These are phyloP conservation scores for Meloidogyne exigua DNA, from an alignment of 1,140 invertebrate genomes.

Conservation along the genomic window DNA sequence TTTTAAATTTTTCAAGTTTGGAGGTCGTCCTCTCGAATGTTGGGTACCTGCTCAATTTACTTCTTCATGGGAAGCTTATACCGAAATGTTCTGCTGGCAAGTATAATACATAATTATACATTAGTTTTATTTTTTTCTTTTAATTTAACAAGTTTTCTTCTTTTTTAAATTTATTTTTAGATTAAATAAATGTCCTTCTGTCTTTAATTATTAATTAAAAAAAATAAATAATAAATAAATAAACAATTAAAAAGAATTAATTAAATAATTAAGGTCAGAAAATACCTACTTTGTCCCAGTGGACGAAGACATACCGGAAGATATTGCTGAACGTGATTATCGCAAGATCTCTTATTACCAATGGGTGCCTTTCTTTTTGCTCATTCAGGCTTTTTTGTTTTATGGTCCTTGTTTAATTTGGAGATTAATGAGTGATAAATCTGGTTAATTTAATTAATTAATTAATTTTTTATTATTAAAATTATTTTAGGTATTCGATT, in stretches of 20 bases:
- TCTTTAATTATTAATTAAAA: too few species aligned
- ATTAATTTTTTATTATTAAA: neutral
- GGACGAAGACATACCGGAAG: conserved; percentile 61
- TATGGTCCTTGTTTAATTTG: conserved; percentile 63
- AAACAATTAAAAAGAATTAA: too few species aligned
- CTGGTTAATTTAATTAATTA: conserved; percentile 46
- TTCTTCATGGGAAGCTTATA: conserved; percentile 63
- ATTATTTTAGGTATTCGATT: conserved; percentile 55
- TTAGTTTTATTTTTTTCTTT: too few species aligned
- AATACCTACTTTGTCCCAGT: conserved; percentile 64
- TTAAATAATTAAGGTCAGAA: conserved; percentile 40
- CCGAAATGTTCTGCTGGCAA: conserved; percentile 64
- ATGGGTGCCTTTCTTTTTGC: conserved; percentile 68
- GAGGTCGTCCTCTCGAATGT: conserved; percentile 63
- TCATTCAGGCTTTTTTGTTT: conserved; percentile 60
- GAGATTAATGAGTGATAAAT: conserved; percentile 63
- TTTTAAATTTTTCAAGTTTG: conserved; percentile 41
- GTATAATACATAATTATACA: neutral
- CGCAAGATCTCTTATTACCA: conserved; percentile 67
- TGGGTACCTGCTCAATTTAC: conserved; percentile 61
- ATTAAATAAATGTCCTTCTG: too few species aligned
- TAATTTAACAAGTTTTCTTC: too few species aligned
- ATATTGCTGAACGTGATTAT: conserved; percentile 61
- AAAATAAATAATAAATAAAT: too few species aligned
- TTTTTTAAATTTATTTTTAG: too few species aligned